Percentiles rank a stretch among this genome's conserved stretches.
These are phyloP conservation scores for Crax fasciolata DNA, from an alignment of 2,797 vertebrate genomes.

Conservation along the genomic window DNA sequence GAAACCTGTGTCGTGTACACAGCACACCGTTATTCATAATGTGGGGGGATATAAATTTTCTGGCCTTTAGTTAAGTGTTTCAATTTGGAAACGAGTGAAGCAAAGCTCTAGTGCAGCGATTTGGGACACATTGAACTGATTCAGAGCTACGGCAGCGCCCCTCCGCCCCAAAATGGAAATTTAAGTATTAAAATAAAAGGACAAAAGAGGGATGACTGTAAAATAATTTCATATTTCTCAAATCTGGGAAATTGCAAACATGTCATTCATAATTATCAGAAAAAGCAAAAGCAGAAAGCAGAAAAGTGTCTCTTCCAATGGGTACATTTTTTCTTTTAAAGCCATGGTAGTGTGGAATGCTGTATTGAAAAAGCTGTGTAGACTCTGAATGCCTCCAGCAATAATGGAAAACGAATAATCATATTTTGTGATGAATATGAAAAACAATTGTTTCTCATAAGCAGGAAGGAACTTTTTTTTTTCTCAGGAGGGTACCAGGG, in stretches of 20 bases:
- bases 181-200: conserved; percentile 74
- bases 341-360: conserved; percentile 67
- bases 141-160: not conserved
- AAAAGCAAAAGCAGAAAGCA: conserved; percentile 76
- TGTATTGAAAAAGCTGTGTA: conserved; percentile 64
- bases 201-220: conserved; percentile 71
- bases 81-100: conserved; percentile 35
- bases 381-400: conserved; percentile 70
- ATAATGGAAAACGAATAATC: conserved; percentile 76
- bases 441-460: conserved; percentile 52
- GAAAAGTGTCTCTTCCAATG: conserved; percentile 62
- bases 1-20: conserved; percentile 42
- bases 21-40: conserved; percentile 37
- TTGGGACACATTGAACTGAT: conserved; percentile 74
- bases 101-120: conserved; percentile 2
- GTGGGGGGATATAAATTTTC: conserved; percentile 50
- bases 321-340: conserved; percentile 72
- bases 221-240: conserved; percentile 73
- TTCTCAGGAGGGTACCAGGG: not conserved
- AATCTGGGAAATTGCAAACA: conserved; percentile 76
- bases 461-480: conserved; percentile 44
- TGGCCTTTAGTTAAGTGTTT: conserved; percentile 46
- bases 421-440: conserved; percentile 71
- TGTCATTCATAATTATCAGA: conserved; percentile 75
- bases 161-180: conserved; percentile 66